Percentiles rank a stretch among this genome's conserved stretches.
Conservation (phyloP, 2,888 invertebrate species). For the Cremastinae sp. region DNA sequence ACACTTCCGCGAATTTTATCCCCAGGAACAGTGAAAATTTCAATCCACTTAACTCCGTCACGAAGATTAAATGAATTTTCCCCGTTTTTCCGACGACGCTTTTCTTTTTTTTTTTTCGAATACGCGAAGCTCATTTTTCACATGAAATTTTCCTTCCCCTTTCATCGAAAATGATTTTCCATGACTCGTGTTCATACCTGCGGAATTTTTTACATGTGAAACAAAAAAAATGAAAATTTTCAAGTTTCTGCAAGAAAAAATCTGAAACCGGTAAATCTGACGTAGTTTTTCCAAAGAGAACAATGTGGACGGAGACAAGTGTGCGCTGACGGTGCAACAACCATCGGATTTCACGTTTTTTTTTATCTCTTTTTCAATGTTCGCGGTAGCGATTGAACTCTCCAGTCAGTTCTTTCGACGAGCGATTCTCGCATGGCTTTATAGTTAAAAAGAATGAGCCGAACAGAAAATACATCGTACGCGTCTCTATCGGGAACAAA, state of each 20-base stretch:
- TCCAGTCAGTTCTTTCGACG: conserved; percentile 69
- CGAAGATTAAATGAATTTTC: no score
- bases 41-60: conserved; percentile 13
- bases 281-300: no score
- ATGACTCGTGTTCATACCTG: no score
- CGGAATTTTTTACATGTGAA: no score
- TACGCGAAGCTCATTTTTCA: no score
- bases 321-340: neutral
- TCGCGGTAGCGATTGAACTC: conserved; percentile 25
- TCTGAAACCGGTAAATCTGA: no score
- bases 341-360: neutral
- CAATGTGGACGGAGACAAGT: neutral
- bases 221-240: no score
- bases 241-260: no score
- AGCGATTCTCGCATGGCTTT: conserved; percentile 69
- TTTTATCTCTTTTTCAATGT: neutral
- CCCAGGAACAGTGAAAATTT: conserved; percentile 16
- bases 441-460: conserved; percentile 54
- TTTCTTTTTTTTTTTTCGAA: no score
- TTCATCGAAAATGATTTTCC: no score
- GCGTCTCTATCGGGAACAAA: no score
- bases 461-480: conserved; percentile 32
- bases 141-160: no score
- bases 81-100: neutral
- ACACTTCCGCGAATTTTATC: conserved; percentile 1